Conservation (phyloP, 2,113 vertebrate species). For the Anoplopoma fimbria region DNA sequence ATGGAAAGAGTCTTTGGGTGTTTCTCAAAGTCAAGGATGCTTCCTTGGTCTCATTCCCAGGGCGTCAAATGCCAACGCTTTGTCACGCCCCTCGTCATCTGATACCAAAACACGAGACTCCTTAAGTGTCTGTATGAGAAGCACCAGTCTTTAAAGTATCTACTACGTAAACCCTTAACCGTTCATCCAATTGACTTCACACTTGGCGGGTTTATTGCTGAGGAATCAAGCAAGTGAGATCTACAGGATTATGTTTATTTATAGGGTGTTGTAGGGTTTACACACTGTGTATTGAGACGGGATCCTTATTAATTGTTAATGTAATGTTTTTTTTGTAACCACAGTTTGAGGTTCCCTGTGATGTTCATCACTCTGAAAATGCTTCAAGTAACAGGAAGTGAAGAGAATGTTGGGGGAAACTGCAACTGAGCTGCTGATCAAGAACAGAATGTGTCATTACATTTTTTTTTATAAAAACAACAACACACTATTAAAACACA, state of each 20-base stretch:
- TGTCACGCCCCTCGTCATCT: neutral
- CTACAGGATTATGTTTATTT: neutral
- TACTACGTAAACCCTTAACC: neutral
- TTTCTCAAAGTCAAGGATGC: neutral
- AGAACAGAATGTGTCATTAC: neutral
- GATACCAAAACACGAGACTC: neutral
- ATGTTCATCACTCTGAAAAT: neutral
- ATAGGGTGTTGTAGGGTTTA: neutral
- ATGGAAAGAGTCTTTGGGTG: neutral
- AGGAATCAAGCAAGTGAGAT: neutral
- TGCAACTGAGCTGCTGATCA: neutral
- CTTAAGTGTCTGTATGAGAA: neutral
- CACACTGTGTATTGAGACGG: neutral
- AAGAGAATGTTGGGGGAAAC: neutral
- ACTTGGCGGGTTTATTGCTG: neutral
- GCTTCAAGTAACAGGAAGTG: neutral
- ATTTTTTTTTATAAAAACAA: too few relatives aligned
- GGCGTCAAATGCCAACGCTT: too few relatives aligned
- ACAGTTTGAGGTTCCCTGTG: neutral
- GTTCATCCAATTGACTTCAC: neutral
- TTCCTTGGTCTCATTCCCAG: too few relatives aligned
- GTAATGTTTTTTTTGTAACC: neutral
- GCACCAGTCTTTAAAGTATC: neutral
- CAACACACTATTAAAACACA: neutral
- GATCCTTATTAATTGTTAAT: neutral